Conservation (phyloP, 2,113 vertebrate genomes). For the Seriola quinqueradiata region DNA sequence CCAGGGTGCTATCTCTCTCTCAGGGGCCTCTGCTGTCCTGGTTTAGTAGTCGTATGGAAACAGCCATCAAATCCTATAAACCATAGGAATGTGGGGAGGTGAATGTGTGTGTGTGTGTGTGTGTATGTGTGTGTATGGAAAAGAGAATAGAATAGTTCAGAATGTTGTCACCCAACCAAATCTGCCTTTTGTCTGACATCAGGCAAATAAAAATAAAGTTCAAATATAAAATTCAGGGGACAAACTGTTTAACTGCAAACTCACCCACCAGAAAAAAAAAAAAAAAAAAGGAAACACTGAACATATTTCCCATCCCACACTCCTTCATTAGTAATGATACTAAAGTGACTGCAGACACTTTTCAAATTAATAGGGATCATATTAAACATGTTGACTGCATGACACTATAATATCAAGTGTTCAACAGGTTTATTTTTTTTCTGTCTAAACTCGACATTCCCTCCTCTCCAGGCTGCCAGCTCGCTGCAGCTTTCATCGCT, state of each 20-base stretch:
- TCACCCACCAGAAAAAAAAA: not conserved
- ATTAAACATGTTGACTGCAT: constrained; percentile 19
- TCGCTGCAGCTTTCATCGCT: not conserved
- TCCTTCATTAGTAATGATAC: constrained; percentile 31
- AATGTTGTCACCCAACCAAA: constrained; percentile 13
- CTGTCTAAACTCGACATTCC: constrained; percentile 26
- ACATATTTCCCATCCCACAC: not conserved
- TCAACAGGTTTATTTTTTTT: constrained; percentile 60
- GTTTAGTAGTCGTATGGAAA: constrained; percentile 71
- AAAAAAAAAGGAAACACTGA: not conserved
- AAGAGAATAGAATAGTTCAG: constrained; percentile 25
- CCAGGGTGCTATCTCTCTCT: constrained; percentile 48
- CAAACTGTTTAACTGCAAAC: not conserved
- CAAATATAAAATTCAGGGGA: not conserved
- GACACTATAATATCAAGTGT: constrained; percentile 51
- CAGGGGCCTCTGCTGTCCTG: constrained; percentile 45
- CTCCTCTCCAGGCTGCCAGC: constrained; percentile 29
- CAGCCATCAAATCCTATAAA: constrained; percentile 71
- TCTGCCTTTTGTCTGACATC: not conserved
- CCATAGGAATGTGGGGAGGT: constrained; percentile 66
- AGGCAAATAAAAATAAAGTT: not conserved
- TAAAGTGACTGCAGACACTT: constrained; percentile 9
- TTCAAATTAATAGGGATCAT: constrained; percentile 46
- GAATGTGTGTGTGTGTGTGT: constrained; percentile 25
- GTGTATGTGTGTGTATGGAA: constrained; percentile 2